Evolutionary conservation across 2,797 vertebrate genomes (phyloP).

Genomic region (Gila robusta): DNA sequence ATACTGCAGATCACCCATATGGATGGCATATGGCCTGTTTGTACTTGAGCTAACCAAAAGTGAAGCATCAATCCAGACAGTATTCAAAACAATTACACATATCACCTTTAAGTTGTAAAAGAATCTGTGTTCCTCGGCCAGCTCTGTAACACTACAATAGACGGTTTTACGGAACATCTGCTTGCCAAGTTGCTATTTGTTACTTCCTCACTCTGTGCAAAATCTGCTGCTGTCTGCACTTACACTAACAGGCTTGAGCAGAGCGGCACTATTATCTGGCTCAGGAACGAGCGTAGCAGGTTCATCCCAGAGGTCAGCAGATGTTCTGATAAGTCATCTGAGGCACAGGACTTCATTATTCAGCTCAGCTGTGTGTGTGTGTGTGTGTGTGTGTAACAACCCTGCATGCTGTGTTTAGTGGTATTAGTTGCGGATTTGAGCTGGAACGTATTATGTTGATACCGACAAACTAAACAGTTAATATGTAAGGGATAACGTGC

Average conservation of each 20-base stretch:
- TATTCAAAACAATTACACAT: not conserved
- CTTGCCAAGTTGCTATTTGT: constrained; percentile 17
- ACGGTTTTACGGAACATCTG: constrained; percentile 39
- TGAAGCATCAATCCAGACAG: not conserved
- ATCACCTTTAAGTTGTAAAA: constrained; percentile 1
- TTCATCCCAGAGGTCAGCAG: constrained; percentile 46
- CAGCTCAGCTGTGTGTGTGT: constrained; percentile 26
- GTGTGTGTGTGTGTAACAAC: not conserved
- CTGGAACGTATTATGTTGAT: constrained; percentile 17
- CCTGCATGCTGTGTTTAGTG: constrained; percentile 1
- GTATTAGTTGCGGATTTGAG: constrained; percentile 31
- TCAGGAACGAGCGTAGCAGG: constrained; percentile 9
- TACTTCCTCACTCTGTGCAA: constrained; percentile 5
- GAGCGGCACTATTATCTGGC: constrained; percentile 3
- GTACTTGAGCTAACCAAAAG: not conserved
- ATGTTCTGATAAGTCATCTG: constrained; percentile 40
- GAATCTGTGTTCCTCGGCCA: not conserved
- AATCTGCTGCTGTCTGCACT: constrained; percentile 31
- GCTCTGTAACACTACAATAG: not conserved
- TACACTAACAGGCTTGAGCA: constrained; percentile 22
- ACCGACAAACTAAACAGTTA: constrained; percentile 14
- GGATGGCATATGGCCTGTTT: constrained; percentile 1
- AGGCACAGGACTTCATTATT: constrained; percentile 40
- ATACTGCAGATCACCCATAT: constrained; percentile 1
- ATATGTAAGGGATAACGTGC: not conserved